phyloP scores from a whole-genome alignment of 2,797 vertebrate genomes.

The Cossypha dichroa region DNA sequence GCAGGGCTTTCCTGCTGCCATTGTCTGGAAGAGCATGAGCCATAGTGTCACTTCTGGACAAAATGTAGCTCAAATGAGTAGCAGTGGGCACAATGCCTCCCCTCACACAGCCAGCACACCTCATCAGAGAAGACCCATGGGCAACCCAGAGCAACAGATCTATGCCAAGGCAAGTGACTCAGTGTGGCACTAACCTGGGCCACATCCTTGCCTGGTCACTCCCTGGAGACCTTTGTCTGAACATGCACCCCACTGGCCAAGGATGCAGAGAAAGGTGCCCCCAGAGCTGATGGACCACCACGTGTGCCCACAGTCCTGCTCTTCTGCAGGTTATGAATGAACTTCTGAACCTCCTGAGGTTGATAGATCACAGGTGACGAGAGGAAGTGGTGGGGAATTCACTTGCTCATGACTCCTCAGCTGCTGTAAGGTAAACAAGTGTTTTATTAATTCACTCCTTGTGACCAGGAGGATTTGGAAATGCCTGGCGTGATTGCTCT shows the following conservation, averaged over 20 bases:
- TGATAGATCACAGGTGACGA: neutral
- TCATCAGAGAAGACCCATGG: neutral
- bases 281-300: rapidly evolving
- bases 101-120: neutral
- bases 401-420: neutral
- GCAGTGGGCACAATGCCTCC: neutral
- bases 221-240: neutral
- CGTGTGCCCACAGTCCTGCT: neutral
- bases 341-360: neutral
- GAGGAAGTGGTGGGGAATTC: neutral
- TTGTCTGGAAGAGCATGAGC: neutral
- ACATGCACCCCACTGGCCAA: neutral
- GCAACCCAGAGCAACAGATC: neutral
- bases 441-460: neutral
- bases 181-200: neutral
- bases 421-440: neutral
- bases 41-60: neutral
- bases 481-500: neutral
- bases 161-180: neutral
- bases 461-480: neutral
- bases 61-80: neutral
- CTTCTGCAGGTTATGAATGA: neutral
- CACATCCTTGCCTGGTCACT: neutral
- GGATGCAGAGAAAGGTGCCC: neutral
- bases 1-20: conserved; percentile 28